Conservation (phyloP, 2,797 vertebrate genomes). For the Anabas testudineus region DNA sequence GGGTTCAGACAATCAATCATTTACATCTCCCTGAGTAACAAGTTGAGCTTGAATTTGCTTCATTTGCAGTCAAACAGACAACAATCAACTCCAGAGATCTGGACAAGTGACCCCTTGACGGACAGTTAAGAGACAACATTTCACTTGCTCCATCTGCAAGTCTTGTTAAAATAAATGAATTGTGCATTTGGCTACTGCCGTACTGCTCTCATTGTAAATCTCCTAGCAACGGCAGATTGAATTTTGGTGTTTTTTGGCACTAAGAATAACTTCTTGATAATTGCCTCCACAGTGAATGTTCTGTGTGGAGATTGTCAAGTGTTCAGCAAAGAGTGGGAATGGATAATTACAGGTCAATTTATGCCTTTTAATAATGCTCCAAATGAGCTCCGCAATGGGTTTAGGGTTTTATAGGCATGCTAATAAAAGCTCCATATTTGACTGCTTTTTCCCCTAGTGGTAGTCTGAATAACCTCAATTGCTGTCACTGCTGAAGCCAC, state of each 20-base stretch:
- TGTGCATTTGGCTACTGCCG: neutral
- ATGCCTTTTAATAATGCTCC: constrained; percentile 60
- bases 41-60: constrained; percentile 14
- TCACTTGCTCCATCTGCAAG: constrained; percentile 12
- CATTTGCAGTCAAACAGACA: constrained; percentile 10
- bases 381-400: constrained; percentile 46
- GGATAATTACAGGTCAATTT: constrained; percentile 68
- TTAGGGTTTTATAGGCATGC: constrained; percentile 44
- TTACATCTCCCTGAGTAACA: constrained; percentile 1
- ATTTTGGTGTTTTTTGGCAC: constrained; percentile 28
- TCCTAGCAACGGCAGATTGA: constrained; percentile 49
- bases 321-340: constrained; percentile 32
- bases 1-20: constrained; percentile 3
- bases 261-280: constrained; percentile 56
- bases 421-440: constrained; percentile 32
- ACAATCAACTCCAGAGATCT: constrained; percentile 10
- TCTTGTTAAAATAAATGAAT: constrained; percentile 24
- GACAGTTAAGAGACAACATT: constrained; percentile 25
- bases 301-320: constrained; percentile 50
- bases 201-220: constrained; percentile 34
- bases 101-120: constrained; percentile 15
- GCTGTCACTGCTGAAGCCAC: constrained; percentile 14
- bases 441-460: constrained; percentile 3
- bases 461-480: constrained; percentile 36
- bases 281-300: constrained; percentile 43